A percentile compares a stretch with the other conserved stretches of the same genome.
phyloP scores from a whole-genome alignment of 2,888 invertebrate genomes.

The Eupithecia subumbrata region DNA sequence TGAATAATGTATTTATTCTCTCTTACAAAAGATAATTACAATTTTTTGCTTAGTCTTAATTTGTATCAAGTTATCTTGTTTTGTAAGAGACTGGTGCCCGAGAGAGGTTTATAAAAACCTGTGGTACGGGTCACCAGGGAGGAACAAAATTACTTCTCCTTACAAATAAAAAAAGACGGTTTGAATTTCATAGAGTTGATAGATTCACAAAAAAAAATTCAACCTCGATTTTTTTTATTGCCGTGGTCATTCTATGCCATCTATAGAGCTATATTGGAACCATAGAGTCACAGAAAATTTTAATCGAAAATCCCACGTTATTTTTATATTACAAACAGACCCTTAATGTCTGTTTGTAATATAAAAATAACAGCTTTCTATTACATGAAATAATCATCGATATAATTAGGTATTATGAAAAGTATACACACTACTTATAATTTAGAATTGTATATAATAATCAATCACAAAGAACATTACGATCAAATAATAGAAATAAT shows the following conservation, averaged over 20 bases:
- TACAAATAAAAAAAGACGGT: neutral
- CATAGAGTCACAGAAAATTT: neutral
- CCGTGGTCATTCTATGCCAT: neutral
- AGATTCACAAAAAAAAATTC: neutral
- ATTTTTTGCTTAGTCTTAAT: too few species aligned
- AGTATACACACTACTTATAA: neutral
- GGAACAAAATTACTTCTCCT: neutral
- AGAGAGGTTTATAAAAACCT: too few species aligned
- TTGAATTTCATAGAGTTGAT: neutral
- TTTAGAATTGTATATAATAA: too few species aligned
- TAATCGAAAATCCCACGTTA: neutral
- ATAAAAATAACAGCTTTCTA: neutral
- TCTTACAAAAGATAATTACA: too few species aligned
- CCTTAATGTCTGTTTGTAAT: too few species aligned
- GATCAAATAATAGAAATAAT: too few species aligned
- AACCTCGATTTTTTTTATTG: neutral
- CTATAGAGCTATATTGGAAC: neutral
- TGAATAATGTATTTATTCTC: too few species aligned
- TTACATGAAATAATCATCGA: neutral
- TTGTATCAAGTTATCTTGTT: too few species aligned
- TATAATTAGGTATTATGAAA: neutral
- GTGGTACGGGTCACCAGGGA: too few species aligned
- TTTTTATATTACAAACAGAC: too few species aligned
- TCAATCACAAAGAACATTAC: too few species aligned
- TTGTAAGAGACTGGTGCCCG: too few species aligned